Conservation (phyloP, 2,113 vertebrate species). For the Lynx canadensis region DNA sequence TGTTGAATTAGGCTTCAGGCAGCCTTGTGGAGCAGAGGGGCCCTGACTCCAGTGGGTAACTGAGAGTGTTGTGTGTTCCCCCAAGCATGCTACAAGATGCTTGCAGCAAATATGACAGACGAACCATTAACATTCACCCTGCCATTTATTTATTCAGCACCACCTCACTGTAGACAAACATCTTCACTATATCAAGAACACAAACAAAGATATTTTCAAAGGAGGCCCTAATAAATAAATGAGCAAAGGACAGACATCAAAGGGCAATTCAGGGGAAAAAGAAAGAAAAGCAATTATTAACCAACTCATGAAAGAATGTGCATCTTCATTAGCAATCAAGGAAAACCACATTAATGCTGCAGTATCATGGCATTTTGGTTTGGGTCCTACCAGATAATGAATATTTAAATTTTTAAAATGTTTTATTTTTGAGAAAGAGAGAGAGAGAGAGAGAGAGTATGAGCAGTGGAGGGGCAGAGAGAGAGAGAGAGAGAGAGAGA, state of each 20-base stretch:
- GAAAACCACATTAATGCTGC: not conserved
- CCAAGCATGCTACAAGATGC: not conserved
- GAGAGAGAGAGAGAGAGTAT: no score
- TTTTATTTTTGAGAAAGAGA: no score
- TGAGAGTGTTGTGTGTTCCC: not conserved
- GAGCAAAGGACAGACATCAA: not conserved
- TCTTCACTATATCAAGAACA: not conserved
- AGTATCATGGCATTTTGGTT: not conserved
- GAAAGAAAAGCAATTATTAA: constrained; percentile 15
- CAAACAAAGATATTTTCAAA: not conserved
- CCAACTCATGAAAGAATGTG: not conserved
- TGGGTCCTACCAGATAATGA: not conserved
- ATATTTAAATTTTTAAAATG: not conserved
- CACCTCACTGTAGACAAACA: not conserved
- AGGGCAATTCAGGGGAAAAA: not conserved
- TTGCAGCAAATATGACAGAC: not conserved
- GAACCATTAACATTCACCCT: not conserved
- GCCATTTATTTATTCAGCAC: not conserved
- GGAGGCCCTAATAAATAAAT: not conserved
- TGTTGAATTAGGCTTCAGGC: not conserved
- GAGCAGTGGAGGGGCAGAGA: no score
- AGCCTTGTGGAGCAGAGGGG: not conserved
- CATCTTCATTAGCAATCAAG: not conserved
- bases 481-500: no score
- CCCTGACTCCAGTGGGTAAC: not conserved